Evolutionary conservation across 2,113 vertebrate genomes (phyloP), one percentile per base, ranked within the genome.

Genomic region (Choloepus hoffmanni): DNA sequence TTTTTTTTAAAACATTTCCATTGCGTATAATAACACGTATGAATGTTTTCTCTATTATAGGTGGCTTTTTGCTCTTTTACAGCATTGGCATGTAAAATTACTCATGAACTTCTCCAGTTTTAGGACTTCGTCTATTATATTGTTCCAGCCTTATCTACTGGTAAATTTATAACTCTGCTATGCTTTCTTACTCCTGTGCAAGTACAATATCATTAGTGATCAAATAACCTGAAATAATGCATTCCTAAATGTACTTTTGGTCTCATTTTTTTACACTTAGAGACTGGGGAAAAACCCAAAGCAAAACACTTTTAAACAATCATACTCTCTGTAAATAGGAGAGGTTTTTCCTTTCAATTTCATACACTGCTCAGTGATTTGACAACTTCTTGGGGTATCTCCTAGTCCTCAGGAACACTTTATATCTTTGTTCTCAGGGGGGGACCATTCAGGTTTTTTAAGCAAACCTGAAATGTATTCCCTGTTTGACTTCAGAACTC

Each of bases 221-320:
- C 68, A 88, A 93, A 73, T 96, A 70, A 85, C 18, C 12, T 93
- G 40, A 96, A 11, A 85, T 60, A 68, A 81, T 89, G 30, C 40
- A 82, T 89, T 93, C 18, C 40, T 82, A 94, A 86, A 36, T 87
- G 3, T 86, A 33, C 55, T 78, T 81, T 58, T 33, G 15, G 19
- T 58, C 55, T 58, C 55, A 58, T 58, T 58, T 50, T 90, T 93
- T 78, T 91, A 63, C 33, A 50, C 21, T 68, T 93, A 55, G 48
- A 95, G 78, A 74, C 4, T 90, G 4, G 43, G 55, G 5, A 5
- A 19, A 76, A 43, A 33, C 43, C 16, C 70, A 88, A 67, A 78
- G 3, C 67, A 83, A 94, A 89, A 55, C 26, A 89, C 43, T 74
- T 73, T 70, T 45, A 96, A 93, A 72, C 11, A 94, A 85, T 83